Evolutionary conservation across 2,888 invertebrate genomes (phyloP).

Genomic region (Pachymerium ferrugineum): DNA sequence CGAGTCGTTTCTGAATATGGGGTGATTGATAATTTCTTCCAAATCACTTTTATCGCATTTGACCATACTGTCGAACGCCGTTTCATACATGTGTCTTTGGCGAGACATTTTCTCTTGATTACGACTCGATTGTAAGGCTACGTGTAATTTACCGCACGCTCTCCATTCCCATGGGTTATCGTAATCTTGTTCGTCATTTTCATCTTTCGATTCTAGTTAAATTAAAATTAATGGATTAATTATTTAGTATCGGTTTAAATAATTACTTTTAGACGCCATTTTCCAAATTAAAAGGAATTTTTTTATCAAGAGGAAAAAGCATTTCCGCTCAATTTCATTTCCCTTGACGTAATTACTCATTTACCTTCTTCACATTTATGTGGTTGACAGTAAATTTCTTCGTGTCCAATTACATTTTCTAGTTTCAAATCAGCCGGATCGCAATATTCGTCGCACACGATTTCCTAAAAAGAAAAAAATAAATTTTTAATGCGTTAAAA

Average conservation of each 20-base stretch:
- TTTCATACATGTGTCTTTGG: slow-evolving; percentile 72
- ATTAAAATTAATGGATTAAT: too few relatives aligned
- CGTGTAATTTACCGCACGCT: slow-evolving; percentile 30
- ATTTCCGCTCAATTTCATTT: neutral
- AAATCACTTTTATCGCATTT: slow-evolving; percentile 74
- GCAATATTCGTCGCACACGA: neutral
- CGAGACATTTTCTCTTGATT: slow-evolving; percentile 43
- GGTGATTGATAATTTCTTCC: slow-evolving; percentile 60
- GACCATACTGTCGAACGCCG: slow-evolving; percentile 75
- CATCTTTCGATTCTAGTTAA: neutral
- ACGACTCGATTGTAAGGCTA: neutral
- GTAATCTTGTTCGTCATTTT: slow-evolving; percentile 37
- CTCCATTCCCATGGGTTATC: slow-evolving; percentile 41
- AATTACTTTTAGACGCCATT: too few relatives aligned
- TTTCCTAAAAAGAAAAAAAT: neutral
- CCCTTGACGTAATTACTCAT: neutral
- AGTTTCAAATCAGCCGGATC: neutral
- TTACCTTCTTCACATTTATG: neutral
- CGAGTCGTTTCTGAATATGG: slow-evolving; percentile 53
- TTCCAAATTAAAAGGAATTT: neutral
- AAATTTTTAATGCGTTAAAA: too few relatives aligned
- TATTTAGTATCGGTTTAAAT: too few relatives aligned
- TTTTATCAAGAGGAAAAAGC: neutral
- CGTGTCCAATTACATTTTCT: neutral
- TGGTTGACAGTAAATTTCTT: neutral